Evolutionary conservation across 2,113 vertebrate genomes (phyloP).

Genomic region (Diadophis punctatus): DNA sequence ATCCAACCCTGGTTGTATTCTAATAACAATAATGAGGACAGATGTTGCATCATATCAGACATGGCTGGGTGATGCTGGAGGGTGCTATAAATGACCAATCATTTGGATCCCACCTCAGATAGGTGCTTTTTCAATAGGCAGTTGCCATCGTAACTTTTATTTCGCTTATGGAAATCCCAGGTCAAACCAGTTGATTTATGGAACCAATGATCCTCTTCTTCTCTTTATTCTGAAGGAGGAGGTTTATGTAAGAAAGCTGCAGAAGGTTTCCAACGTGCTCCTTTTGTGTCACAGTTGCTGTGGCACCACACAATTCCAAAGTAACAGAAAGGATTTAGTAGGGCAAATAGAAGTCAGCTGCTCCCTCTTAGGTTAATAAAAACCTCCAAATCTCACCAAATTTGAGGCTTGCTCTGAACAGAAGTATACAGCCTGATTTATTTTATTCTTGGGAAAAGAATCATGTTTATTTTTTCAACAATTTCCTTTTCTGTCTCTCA

Average conservation of each 20-base stretch:
- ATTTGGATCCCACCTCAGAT: background rate
- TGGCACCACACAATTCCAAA: background rate
- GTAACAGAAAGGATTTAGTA: background rate
- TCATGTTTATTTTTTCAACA: background rate
- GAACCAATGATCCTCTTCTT: background rate
- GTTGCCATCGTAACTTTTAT: background rate
- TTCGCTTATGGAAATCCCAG: background rate
- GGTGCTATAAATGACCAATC: background rate
- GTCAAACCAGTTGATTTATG: background rate
- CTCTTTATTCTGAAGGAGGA: background rate
- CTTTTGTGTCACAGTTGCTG: background rate
- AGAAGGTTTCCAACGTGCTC: background rate
- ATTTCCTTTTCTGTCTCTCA: background rate
- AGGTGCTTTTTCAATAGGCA: background rate
- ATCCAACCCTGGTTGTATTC: background rate
- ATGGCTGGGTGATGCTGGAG: background rate
- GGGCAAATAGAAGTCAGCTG: background rate
- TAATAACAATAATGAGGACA: background rate
- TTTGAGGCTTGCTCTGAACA: background rate
- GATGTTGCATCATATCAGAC: background rate
- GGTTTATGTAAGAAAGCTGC: background rate
- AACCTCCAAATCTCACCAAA: background rate
- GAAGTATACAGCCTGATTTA: background rate
- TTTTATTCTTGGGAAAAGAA: background rate
- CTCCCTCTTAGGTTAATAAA: background rate